These are phyloP conservation scores for Coccyzus lansbergi DNA, from an alignment of 2,797 vertebrate species.

Conservation along the genomic window DNA sequence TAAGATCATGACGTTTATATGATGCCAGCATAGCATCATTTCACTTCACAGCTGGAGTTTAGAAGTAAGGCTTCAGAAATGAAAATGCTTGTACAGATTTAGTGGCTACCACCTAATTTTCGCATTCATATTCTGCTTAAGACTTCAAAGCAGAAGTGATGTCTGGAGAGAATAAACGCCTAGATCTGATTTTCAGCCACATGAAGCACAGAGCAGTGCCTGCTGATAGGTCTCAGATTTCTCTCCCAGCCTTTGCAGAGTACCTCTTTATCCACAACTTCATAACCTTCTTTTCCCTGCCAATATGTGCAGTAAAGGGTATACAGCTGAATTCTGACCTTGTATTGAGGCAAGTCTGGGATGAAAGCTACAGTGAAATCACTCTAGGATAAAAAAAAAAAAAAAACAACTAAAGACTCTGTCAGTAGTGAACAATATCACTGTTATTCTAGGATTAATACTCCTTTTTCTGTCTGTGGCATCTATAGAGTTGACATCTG, in stretches of 20 bases:
- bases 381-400: background rate
- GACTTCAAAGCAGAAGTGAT: slow-evolving; percentile 17
- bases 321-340: background rate
- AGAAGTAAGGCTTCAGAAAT: slow-evolving; percentile 2
- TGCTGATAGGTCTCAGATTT: background rate
- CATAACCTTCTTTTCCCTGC: background rate
- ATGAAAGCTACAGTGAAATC: background rate
- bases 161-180: background rate
- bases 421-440: background rate
- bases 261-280: background rate
- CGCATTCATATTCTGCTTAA: background rate
- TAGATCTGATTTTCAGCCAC: background rate
- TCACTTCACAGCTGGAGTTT: slow-evolving; percentile 21
- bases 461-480: background rate
- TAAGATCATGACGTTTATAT: background rate
- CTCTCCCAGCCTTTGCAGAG: background rate
- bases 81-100: background rate
- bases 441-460: background rate
- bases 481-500: background rate
- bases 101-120: background rate
- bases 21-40: background rate
- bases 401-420: background rate
- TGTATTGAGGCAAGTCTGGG: background rate
- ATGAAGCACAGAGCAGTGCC: background rate
- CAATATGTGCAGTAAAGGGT: background rate